phyloP scores from a whole-genome alignment of 2,888 invertebrate species.

The Loripinus fragilis region DNA sequence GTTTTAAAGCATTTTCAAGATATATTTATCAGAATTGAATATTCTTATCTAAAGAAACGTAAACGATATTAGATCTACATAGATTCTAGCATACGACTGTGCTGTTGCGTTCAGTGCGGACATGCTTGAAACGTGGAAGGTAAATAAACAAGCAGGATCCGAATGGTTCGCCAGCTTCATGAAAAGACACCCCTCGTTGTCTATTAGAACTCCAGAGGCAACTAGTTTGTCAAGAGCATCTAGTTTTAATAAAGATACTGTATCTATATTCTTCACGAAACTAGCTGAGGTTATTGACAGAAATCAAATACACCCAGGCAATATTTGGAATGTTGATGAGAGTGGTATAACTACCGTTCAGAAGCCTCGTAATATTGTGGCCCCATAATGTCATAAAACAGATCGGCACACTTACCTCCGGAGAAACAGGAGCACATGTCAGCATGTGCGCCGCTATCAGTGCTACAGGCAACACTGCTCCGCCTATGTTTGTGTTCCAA shows the following conservation, averaged over 20 bases:
- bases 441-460: neutral
- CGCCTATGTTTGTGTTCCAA: slow-evolving; percentile 49
- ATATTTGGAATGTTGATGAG: slow-evolving; percentile 59
- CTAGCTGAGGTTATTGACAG: slow-evolving; percentile 32
- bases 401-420: slow-evolving; percentile 42
- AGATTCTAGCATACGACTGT: no score
- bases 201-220: slow-evolving; percentile 22
- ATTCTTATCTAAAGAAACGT: no score
- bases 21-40: no score
- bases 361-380: slow-evolving; percentile 36
- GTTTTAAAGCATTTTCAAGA: no score
- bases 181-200: slow-evolving; percentile 39
- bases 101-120: no score
- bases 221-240: slow-evolving; percentile 47
- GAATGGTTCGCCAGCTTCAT: slow-evolving; percentile 45
- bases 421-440: slow-evolving; percentile 4
- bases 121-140: no score
- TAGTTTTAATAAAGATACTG: slow-evolving; percentile 51
- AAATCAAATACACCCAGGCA: slow-evolving; percentile 20
- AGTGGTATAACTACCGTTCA: slow-evolving; percentile 52
- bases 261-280: slow-evolving; percentile 23
- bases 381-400: slow-evolving; percentile 41
- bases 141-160: neutral
- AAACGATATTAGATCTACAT: no score
- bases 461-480: slow-evolving; percentile 18